These are phyloP conservation scores for Cancer borealis DNA, from an alignment of 2,888 invertebrate species.

Conservation along the genomic window DNA sequence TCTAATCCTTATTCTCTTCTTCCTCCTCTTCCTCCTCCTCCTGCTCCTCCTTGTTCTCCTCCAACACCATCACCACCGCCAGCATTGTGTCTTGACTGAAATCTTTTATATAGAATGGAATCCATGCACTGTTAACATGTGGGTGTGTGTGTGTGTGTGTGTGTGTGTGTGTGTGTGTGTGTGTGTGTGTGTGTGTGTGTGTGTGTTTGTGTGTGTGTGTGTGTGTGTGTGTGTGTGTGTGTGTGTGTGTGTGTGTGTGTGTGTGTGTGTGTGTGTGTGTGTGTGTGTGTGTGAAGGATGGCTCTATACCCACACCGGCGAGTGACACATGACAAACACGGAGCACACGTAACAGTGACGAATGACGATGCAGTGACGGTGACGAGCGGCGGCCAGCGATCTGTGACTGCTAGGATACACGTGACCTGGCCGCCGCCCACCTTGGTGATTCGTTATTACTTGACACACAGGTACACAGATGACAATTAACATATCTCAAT, in stretches of 20 bases:
- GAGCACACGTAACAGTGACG: conserved; percentile 30
- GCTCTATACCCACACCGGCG: not conserved
- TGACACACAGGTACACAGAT: not conserved
- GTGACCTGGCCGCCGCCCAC: not conserved
- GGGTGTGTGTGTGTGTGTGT: conserved; percentile 1
- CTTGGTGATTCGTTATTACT: not conserved
- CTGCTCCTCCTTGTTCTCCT: not conserved
- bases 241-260: conserved; percentile 25
- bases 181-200: conserved; percentile 20
- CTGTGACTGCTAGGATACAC: not conserved
- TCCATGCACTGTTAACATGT: not conserved
- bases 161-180: conserved; percentile 33
- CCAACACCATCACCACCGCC: not conserved
- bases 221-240: conserved; percentile 26
- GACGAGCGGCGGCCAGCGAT: not conserved
- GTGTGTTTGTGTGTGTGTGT: conserved; percentile 17
- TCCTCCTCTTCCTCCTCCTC: not conserved
- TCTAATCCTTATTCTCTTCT: not conserved
- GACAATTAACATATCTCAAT: not conserved
- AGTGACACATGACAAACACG: conserved; percentile 11
- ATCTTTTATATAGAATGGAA: not conserved
- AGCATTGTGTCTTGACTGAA: not conserved
- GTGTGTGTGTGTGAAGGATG: conserved; percentile 9
- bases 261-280: conserved; percentile 36
- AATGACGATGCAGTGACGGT: conserved; percentile 5